Conservation (phyloP, 1,140 invertebrate genomes). For the Mercenaria mercenaria region DNA sequence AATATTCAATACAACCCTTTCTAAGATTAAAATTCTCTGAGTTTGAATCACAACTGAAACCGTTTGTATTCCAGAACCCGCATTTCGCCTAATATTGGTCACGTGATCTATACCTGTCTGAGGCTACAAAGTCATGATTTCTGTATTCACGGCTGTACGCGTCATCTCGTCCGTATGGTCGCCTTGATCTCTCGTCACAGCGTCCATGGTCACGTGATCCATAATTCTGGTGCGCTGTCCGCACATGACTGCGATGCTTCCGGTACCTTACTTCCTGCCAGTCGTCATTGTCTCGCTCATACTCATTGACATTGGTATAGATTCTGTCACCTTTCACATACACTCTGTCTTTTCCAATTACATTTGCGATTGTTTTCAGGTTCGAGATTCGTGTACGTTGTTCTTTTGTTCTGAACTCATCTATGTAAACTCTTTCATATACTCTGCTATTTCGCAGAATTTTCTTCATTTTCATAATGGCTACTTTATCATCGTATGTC, state of each 20-base stretch:
- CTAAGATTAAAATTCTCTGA: constrained; percentile 42
- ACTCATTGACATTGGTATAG: too few relatives aligned
- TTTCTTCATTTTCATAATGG: not conserved
- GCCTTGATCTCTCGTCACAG: not conserved
- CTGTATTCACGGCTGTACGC: not conserved
- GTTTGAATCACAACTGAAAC: constrained; percentile 20
- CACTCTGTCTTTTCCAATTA: not conserved
- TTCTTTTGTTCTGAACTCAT: not conserved
- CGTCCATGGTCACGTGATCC: not conserved
- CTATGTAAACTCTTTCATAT: not conserved
- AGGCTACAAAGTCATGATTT: not conserved
- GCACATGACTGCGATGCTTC: not conserved
- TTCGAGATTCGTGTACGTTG: not conserved
- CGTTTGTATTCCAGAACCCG: constrained; percentile 64
- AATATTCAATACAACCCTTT: constrained; percentile 18
- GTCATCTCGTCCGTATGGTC: not conserved
- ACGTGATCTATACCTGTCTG: not conserved
- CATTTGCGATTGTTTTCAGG: not conserved
- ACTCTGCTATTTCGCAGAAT: not conserved
- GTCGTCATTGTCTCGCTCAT: not conserved
- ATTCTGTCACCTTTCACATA: not conserved
- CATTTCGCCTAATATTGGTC: constrained; percentile 1
- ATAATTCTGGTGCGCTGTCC: not conserved
- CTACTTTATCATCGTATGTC: not conserved
- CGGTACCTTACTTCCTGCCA: not conserved